Conservation (phyloP, 35 echinoderm and acorn worm species). For the Nesometra sesokonis region DNA sequence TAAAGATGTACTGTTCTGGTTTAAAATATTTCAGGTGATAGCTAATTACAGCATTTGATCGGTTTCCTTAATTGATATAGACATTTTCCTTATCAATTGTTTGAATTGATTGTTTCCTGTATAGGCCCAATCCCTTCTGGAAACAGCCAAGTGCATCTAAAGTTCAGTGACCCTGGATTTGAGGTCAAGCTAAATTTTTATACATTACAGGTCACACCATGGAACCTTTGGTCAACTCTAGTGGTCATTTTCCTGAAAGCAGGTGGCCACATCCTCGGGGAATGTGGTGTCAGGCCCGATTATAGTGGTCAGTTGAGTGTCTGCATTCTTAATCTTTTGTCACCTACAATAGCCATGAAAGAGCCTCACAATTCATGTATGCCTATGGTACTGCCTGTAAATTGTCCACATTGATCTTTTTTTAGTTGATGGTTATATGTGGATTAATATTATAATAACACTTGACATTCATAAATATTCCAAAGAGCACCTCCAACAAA, state of each 20-base stretch:
- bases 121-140: not conserved
- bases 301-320: not conserved
- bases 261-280: not conserved
- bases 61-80: too few relatives aligned
- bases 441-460: too few relatives aligned
- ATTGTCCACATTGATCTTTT: too few relatives aligned
- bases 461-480: too few relatives aligned
- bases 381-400: too few relatives aligned
- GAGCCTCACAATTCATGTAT: not conserved
- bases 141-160: not conserved
- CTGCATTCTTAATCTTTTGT: not conserved
- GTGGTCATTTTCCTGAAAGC: not conserved
- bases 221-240: not conserved
- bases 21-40: too few relatives aligned
- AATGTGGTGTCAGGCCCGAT: not conserved
- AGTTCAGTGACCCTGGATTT: not conserved
- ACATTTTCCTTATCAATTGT: not conserved
- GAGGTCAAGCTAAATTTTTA: not conserved
- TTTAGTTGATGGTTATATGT: too few relatives aligned
- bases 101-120: not conserved
- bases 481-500: too few relatives aligned
- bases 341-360: not conserved
- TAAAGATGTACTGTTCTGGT: too few relatives aligned
- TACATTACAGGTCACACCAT: not conserved
- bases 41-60: too few relatives aligned